These are phyloP conservation scores for Cataglyphis albicans DNA, from an alignment of 2,888 invertebrate species.

Conservation along the genomic window DNA sequence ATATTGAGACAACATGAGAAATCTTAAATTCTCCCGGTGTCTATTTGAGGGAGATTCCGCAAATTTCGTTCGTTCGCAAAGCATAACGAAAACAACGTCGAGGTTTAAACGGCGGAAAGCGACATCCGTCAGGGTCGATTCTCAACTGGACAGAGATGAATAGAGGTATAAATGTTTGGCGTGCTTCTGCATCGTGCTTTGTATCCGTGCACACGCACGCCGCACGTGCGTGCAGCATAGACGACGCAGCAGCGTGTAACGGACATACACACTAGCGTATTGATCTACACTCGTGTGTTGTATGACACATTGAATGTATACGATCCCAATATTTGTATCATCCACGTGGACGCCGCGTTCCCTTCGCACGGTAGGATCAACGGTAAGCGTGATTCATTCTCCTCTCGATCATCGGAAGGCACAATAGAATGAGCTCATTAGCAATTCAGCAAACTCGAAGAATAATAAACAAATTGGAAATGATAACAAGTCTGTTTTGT, in stretches of 20 bases:
- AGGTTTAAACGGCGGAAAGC: conserved; percentile 45
- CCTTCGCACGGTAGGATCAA: conserved; percentile 49
- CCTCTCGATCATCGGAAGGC: conserved; percentile 20
- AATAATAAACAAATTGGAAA: conserved; percentile 33
- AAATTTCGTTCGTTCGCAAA: background rate
- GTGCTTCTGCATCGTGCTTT: conserved; percentile 57
- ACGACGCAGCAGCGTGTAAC: conserved; percentile 53
- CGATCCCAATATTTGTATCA: conserved; percentile 52
- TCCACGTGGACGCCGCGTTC: conserved; percentile 50
- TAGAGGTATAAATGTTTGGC: conserved; percentile 67
- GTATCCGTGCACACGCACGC: conserved; percentile 64
- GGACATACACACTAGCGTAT: conserved; percentile 30
- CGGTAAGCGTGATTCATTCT: conserved; percentile 36
- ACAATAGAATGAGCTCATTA: conserved; percentile 27
- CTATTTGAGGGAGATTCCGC: conserved; percentile 21
- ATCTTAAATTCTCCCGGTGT: background rate
- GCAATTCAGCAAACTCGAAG: conserved; percentile 24
- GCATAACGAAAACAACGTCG: conserved; percentile 11
- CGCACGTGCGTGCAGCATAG: conserved; percentile 70
- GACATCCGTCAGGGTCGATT: conserved; percentile 45
- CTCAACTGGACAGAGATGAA: conserved; percentile 62
- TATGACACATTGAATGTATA: conserved; percentile 48
- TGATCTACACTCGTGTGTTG: conserved; percentile 45
- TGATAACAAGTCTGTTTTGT: background rate
- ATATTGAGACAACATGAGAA: background rate